Conservation (phyloP, 2,113 vertebrate genomes). For the Lepisosteus oculatus region DNA sequence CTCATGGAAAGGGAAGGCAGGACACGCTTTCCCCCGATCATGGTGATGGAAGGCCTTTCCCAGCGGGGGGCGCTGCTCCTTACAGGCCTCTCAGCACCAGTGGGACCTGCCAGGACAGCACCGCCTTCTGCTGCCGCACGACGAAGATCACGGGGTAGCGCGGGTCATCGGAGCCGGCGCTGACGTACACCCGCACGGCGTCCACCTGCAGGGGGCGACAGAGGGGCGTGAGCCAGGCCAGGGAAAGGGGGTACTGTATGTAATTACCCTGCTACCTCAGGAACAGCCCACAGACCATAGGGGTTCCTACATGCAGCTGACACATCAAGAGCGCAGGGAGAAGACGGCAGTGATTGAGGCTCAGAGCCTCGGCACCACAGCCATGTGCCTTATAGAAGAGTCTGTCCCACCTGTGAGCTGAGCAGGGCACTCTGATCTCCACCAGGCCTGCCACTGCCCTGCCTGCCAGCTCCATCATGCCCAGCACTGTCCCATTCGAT, state of each 20-base stretch:
- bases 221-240: not conserved
- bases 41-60: not conserved
- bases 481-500: no score
- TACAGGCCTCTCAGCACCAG: conserved; percentile 74
- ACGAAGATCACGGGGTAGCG: conserved; percentile 69
- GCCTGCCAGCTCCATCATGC: no score
- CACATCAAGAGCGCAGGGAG: no score
- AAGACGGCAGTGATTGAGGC: no score
- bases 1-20: no score
- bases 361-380: no score
- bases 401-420: no score
- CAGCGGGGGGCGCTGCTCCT: conserved; percentile 34
- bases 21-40: not conserved
- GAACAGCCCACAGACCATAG: not conserved
- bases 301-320: no score
- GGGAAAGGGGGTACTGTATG: no score
- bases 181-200: conserved; percentile 66
- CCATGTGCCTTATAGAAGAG: no score
- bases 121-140: conserved; percentile 74
- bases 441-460: no score
- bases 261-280: not conserved
- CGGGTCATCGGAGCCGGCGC: conserved; percentile 64
- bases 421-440: no score
- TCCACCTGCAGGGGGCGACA: conserved; percentile 46
- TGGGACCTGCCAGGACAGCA: conserved; percentile 74